phyloP scores from a whole-genome alignment of 2,113 vertebrate species.

The Periophthalmodon schlosseri region DNA sequence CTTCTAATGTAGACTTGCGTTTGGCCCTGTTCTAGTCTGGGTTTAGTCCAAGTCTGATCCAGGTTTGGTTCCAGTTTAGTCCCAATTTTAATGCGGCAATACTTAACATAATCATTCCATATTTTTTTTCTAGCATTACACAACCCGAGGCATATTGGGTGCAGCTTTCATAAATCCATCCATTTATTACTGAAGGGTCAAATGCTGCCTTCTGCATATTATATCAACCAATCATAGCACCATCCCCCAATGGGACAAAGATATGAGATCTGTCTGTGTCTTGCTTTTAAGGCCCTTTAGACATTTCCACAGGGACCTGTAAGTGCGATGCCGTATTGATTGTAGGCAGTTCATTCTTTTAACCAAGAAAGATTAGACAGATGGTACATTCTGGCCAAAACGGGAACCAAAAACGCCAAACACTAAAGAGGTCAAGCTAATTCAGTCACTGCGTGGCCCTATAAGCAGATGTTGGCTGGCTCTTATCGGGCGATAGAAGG shows the following conservation, averaged over 20 bases:
- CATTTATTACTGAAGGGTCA: constrained; percentile 12
- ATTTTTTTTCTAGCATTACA: too few species aligned
- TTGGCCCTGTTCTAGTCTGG: too few species aligned
- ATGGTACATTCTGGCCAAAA: constrained; percentile 50
- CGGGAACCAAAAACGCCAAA: constrained; percentile 29
- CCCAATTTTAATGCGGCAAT: too few species aligned
- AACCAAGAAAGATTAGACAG: constrained; percentile 41
- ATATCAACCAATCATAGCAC: constrained; percentile 20
- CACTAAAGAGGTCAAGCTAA: background rate
- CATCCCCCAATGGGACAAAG: background rate
- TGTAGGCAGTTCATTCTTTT: constrained; percentile 25
- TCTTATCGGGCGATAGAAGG: constrained; percentile 58
- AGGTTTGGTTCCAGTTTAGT: too few species aligned
- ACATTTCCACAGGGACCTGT: constrained; percentile 26
- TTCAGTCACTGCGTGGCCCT: constrained; percentile 33
- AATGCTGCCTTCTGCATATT: background rate
- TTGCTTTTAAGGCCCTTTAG: constrained; percentile 35
- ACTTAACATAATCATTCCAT: too few species aligned
- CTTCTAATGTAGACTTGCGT: too few species aligned
- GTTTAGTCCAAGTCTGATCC: too few species aligned
- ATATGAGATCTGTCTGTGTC: background rate
- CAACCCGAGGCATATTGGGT: background rate
- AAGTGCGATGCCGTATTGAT: constrained; percentile 44
- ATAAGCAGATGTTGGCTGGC: constrained; percentile 58
- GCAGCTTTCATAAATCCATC: constrained; percentile 1